Conservation (phyloP, 1,140 invertebrate species). For the Adoxophyes honmai region DNA sequence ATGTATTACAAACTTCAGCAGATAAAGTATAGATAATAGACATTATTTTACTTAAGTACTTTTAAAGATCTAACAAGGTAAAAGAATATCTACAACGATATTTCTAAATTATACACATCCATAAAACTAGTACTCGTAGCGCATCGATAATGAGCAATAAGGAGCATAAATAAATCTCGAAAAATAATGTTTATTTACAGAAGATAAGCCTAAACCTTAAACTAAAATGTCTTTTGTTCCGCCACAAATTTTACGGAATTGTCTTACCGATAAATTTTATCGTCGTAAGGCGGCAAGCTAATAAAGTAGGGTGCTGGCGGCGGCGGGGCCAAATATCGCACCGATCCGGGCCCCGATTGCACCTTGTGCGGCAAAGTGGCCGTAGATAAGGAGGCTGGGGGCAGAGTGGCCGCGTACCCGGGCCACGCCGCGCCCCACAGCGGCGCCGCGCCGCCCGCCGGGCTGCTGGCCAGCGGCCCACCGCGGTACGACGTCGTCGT, state of each 20-base stretch:
- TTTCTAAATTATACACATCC: constrained; percentile 1
- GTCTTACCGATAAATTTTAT: constrained; percentile 75
- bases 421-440: constrained; percentile 74
- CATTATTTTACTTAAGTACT: no score
- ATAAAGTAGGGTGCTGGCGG: constrained; percentile 75
- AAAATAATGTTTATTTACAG: constrained; percentile 1
- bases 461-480: constrained; percentile 79
- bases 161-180: background rate
- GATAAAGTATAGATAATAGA: no score
- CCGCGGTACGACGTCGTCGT: constrained; percentile 82
- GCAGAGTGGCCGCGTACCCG: constrained; percentile 75
- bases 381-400: constrained; percentile 73
- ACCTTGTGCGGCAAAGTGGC: constrained; percentile 81
- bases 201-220: constrained; percentile 5
- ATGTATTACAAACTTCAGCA: background rate
- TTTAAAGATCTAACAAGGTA: no score
- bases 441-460: constrained; percentile 66
- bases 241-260: constrained; percentile 4
- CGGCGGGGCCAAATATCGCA: constrained; percentile 68
- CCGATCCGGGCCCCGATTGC: constrained; percentile 77
- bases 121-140: constrained; percentile 8
- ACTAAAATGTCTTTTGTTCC: constrained; percentile 1
- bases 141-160: constrained; percentile 5
- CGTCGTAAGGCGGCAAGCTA: constrained; percentile 73
- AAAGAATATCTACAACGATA: constrained; percentile 15